Evolutionary conservation across 2,888 invertebrate species (phyloP).

Genomic region (Lagria hirta): DNA sequence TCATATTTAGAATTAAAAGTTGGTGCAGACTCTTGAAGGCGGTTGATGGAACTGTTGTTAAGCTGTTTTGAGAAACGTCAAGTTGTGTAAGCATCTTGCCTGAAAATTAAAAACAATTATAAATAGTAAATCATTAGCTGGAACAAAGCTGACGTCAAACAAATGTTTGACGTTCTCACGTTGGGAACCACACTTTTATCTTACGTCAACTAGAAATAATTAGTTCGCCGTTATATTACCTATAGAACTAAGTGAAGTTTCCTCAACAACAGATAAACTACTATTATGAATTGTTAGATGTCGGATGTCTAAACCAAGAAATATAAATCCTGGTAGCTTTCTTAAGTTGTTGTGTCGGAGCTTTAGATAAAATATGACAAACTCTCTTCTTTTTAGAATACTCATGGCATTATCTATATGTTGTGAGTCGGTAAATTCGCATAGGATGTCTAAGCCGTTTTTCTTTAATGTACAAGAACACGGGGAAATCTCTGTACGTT

Average conservation of each 20-base stretch:
- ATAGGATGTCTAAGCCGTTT: conserved; percentile 84
- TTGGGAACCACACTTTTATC: not conserved
- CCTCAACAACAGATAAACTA: conserved; percentile 83
- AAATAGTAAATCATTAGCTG: too few species aligned
- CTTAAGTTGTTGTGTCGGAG: conserved; percentile 83
- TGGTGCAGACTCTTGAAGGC: conserved; percentile 80
- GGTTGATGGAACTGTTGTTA: conserved; percentile 76
- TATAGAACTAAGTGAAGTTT: conserved; percentile 83
- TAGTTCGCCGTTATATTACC: conserved; percentile 67
- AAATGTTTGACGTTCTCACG: not conserved
- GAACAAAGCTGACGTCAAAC: not conserved
- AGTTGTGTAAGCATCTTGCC: conserved; percentile 85
- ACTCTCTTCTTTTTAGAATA: conserved; percentile 75
- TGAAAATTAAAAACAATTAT: conserved; percentile 51
- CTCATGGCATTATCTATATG: conserved; percentile 82
- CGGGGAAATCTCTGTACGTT: conserved; percentile 72
- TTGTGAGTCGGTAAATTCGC: conserved; percentile 80
- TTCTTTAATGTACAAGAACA: conserved; percentile 85
- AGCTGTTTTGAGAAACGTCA: conserved; percentile 84
- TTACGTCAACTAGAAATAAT: too few species aligned
- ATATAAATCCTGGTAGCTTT: conserved; percentile 82
- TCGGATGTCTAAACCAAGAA: conserved; percentile 83
- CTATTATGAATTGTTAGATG: conserved; percentile 88
- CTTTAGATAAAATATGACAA: conserved; percentile 85
- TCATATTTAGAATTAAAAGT: conserved; percentile 83